A percentile compares a stretch with the other conserved stretches of the same genome.
Evolutionary conservation across 2,888 invertebrate genomes (phyloP).

Genomic region (Linnaemya vulpina): DNA sequence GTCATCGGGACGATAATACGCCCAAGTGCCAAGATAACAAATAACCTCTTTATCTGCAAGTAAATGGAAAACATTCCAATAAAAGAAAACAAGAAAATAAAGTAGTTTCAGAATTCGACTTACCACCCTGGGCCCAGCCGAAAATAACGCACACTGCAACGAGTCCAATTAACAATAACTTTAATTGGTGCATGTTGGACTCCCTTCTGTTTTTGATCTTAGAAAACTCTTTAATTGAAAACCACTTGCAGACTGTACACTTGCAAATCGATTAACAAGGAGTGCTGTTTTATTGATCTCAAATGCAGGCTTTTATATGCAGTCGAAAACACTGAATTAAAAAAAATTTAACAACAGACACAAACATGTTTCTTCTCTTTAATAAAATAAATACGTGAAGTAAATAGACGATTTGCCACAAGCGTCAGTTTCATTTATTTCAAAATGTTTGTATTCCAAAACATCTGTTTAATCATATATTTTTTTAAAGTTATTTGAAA

Average conservation of each 20-base stretch:
- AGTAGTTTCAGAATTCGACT: not conserved
- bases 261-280: not conserved
- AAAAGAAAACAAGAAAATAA: too few relatives aligned
- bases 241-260: not conserved
- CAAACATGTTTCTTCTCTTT: too few relatives aligned
- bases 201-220: not conserved
- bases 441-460: too few relatives aligned
- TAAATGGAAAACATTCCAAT: not conserved
- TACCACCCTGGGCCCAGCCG: not conserved
- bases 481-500: too few relatives aligned
- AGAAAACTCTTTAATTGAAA: not conserved
- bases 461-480: too few relatives aligned
- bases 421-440: not conserved
- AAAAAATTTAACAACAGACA: too few relatives aligned
- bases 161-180: conserved; percentile 20
- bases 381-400: not conserved
- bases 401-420: not conserved
- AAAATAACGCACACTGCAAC: not conserved
- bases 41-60: conserved; percentile 47
- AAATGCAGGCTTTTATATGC: not conserved
- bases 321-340: not conserved
- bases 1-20: conserved; percentile 72
- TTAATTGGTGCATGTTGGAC: conserved; percentile 13
- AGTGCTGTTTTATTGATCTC: not conserved
- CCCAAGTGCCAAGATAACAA: conserved; percentile 78